Evolutionary conservation across 2,113 vertebrate genomes (phyloP).

Genomic region (Myrmecobius fasciatus): DNA sequence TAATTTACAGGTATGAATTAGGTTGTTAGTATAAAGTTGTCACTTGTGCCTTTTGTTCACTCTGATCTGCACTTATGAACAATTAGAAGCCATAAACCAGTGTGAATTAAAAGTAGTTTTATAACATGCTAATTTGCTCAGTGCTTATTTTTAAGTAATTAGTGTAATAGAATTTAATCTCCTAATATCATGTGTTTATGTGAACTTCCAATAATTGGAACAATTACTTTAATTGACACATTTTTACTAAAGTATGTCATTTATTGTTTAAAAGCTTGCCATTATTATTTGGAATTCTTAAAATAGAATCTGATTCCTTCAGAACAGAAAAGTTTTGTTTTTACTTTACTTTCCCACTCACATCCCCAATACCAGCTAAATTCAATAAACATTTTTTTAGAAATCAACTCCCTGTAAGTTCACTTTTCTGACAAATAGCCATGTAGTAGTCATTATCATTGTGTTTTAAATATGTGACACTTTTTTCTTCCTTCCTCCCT

Average conservation of each 20-base stretch:
- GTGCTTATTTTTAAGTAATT: conserved; percentile 8
- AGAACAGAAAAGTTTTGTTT: conserved; percentile 6
- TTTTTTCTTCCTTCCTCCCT: background rate
- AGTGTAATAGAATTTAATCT: background rate
- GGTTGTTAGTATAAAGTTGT: conserved; percentile 22
- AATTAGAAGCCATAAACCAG: conserved; percentile 45
- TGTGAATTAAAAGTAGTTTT: conserved; percentile 49
- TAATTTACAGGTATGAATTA: conserved; percentile 42
- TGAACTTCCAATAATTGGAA: conserved; percentile 14
- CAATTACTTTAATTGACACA: conserved; percentile 28
- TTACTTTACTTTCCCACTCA: background rate
- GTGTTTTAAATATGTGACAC: conserved; percentile 49
- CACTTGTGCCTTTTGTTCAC: conserved; percentile 29
- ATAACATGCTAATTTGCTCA: conserved; percentile 5
- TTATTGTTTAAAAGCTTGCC: conserved; percentile 14
- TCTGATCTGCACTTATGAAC: conserved; percentile 38
- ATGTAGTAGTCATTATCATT: conserved; percentile 56
- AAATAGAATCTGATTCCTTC: conserved; percentile 19
- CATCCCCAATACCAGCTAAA: background rate
- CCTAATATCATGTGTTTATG: conserved; percentile 26
- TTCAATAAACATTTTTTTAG: conserved; percentile 33
- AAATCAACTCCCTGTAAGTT: conserved; percentile 35
- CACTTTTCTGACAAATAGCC: conserved; percentile 51
- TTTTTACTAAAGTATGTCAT: conserved; percentile 43
- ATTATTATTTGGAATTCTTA: conserved; percentile 39